Evolutionary conservation across 2,797 vertebrate genomes (phyloP).

Genomic region (Ceryle rudis): DNA sequence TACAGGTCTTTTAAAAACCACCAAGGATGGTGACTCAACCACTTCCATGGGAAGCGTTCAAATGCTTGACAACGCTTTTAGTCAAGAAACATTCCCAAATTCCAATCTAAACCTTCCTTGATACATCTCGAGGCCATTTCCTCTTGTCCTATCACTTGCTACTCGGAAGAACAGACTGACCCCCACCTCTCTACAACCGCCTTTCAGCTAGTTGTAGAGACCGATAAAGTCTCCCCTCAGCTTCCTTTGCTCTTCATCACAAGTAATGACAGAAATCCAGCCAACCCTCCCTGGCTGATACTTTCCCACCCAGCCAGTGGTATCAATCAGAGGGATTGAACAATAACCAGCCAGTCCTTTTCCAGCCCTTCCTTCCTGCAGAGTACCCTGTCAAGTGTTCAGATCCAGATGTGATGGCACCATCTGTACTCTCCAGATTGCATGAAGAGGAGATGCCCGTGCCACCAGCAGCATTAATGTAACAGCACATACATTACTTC

Average conservation of each 20-base stretch:
- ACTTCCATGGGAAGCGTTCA: not conserved
- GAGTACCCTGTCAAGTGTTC: not conserved
- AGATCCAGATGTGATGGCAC: not conserved
- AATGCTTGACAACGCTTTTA: not conserved
- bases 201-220: no score
- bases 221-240: no score
- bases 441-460: not conserved
- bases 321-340: not conserved
- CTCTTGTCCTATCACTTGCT: not conserved
- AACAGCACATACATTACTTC: not conserved
- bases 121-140: not conserved
- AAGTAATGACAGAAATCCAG: not conserved
- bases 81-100: not conserved
- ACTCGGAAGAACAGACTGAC: rapidly evolving
- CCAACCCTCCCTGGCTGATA: not conserved
- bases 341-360: not conserved
- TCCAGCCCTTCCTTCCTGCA: not conserved
- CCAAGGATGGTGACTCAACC: not conserved
- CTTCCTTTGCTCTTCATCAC: not conserved
- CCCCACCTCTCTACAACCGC: not conserved
- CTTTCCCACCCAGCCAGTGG: not conserved
- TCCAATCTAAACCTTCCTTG: not conserved
- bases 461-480: not conserved
- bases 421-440: not conserved
- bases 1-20: not conserved